A percentile compares a stretch with the other conserved stretches of the same genome.
These are phyloP conservation scores for Hydrochoerus hydrochaeris DNA, from an alignment of 2,113 vertebrate genomes.

Conservation along the genomic window DNA sequence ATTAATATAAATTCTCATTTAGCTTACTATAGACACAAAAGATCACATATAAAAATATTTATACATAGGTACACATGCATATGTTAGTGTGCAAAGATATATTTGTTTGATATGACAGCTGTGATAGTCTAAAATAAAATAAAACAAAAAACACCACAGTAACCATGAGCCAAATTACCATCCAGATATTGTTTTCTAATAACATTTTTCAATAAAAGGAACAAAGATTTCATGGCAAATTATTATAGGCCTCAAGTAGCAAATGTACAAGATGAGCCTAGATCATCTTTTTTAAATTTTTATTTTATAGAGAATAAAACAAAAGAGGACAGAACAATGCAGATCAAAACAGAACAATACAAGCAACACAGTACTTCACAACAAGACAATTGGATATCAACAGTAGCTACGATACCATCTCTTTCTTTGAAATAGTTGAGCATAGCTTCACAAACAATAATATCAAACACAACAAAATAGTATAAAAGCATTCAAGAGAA, in stretches of 20 bases:
- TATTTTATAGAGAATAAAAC: too few species aligned
- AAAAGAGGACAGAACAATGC: too few species aligned
- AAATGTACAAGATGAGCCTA: neutral
- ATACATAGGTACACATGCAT: neutral
- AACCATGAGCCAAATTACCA: neutral
- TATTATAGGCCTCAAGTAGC: neutral
- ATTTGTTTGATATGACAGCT: neutral
- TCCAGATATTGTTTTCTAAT: neutral
- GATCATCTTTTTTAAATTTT: too few species aligned
- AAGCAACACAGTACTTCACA: too few species aligned
- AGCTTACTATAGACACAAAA: neutral
- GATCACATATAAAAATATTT: neutral
- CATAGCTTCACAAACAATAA: too few species aligned
- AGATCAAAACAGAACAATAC: too few species aligned
- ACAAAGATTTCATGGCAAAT: neutral
- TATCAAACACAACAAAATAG: too few species aligned
- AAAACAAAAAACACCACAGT: neutral
- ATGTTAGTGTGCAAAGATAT: neutral
- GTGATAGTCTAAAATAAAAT: neutral
- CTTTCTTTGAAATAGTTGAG: too few species aligned
- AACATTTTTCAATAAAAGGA: neutral
- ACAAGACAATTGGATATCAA: too few species aligned
- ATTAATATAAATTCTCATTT: neutral
- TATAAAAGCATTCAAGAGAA: too few species aligned
- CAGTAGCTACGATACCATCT: too few species aligned